Evolutionary conservation across 2,888 invertebrate species (phyloP), one percentile per base, ranked within the genome.

Genomic region (Petrolisthes cinctipes): DNA sequence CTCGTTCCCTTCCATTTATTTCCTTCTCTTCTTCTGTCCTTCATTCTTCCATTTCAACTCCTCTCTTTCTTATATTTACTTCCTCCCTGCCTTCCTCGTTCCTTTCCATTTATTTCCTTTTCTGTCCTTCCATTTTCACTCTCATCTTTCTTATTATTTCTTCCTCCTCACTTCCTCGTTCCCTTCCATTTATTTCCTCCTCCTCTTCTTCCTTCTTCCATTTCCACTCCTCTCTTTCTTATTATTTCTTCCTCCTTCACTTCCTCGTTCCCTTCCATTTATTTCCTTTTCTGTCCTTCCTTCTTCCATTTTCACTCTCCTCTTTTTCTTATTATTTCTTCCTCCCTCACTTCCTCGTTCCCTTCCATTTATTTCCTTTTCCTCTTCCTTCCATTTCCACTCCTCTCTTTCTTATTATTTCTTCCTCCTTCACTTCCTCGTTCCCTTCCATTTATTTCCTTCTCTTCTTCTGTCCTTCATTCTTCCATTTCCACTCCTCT

Each of bases 331-430:
- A n/a, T 75, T 20, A 23, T 37, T 11, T 75, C 20, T n/a, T 37
- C 20, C 14, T 75, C 20, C 9, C 20, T n/a, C 14, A 1, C 20
- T n/a, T 37, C 11, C 14, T 75, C 3, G 0, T 37, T 75, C 14
- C 20, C 4, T 75, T 9, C 75, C 37, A 20, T 75, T 37, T n/a
- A 17, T 75, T 75, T 66, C 17, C 17, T 66, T 66, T 17, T 14
- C 17, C 3, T 17, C 11, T 66, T 66, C 66, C 66, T 66, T 66
- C 17, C 17, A 66, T 66, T 66, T 51, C 37, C 76, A 53, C 51
- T 76, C 57, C 4, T 80, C n/a, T 4, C 54, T 80, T 57, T 20
- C 20, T 56, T 80, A 7, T 80, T 56, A 20, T 61, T 80, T 80
- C 23, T 11, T n/a, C n/a, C n/a, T n/a, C n/a, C n/a, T n/a, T n/a